Conservation (phyloP, 1,140 invertebrate species). For the Drosophila busckii region DNA sequence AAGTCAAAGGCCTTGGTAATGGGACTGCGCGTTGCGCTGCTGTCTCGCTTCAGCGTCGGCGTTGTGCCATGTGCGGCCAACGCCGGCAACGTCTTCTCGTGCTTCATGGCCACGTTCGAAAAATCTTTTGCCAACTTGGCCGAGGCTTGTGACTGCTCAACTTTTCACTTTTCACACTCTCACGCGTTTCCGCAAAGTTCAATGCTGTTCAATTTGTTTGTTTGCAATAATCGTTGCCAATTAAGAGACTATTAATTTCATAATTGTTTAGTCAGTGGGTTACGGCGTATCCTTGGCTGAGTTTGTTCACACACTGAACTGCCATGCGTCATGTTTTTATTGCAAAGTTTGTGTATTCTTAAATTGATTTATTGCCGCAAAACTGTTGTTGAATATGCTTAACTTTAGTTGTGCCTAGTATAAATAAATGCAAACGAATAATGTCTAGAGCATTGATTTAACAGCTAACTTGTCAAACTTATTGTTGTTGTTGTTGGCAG, state of each 20-base stretch:
- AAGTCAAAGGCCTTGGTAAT: constrained; percentile 78
- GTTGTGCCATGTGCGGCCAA: constrained; percentile 39
- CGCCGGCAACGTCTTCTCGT: constrained; percentile 45
- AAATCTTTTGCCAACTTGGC: constrained; percentile 19
- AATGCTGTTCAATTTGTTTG: constrained; percentile 35
- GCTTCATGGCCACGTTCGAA: constrained; percentile 56
- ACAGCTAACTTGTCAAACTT: too few species aligned
- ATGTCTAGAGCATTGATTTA: too few species aligned
- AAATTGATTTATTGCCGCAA: constrained; percentile 20
- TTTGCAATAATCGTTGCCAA: constrained; percentile 49
- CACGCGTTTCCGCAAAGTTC: constrained; percentile 20
- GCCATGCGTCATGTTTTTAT: constrained; percentile 37
- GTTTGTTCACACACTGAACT: constrained; percentile 59
- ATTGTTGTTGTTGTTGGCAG: too few species aligned
- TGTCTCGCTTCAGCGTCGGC: constrained; percentile 23
- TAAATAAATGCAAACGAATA: too few species aligned
- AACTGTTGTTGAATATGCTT: constrained; percentile 36
- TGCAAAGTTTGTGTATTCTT: constrained; percentile 4
- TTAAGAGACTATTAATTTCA: constrained; percentile 71
- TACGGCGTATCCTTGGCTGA: constrained; percentile 41
- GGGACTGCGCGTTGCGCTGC: constrained; percentile 56
- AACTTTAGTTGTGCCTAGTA: too few species aligned
- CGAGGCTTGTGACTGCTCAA: constrained; percentile 17
- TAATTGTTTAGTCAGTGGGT: constrained; percentile 50
- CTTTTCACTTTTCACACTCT: constrained; percentile 27